Base-by-base conservation (phyloP, 2,113 vertebrate species). In the Muscicapa adusta region DNA sequence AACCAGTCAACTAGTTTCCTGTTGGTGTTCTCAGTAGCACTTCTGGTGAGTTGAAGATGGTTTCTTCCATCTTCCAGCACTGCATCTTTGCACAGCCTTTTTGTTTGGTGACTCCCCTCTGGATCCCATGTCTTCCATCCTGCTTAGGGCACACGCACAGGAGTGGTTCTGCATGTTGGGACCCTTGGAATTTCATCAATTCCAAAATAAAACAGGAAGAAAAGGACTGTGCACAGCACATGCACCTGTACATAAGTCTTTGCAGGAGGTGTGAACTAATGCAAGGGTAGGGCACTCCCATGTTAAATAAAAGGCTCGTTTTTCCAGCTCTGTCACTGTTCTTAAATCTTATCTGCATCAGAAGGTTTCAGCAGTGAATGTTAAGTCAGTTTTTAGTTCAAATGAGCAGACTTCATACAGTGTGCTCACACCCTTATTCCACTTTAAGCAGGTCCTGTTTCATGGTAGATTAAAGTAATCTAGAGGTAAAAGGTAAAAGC, bases 321-420 rank as follows among this genome's bases (percentile, higher is more conserved):
- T 95, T 95, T 85, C 89, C 87, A 90, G 75, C 38, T 82, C 54
- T 88, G 54, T 92, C 74, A 40, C 60, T 79, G 74, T 95, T 66
- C 66, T 88, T 85, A 83, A 68, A 66, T 61, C 78, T 88, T 93
- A 80, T 34, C 95, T 80, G 25, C n/a, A 68, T 50, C 57, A 87
- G 62, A 90, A 94, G 50, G 53, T 74, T 65, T 79, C 34, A 79
- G 29, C 19, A 18, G 47, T 56, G 62, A 79, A 70, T 51, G 18
- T 62, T 73, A 82, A 51, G 66, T 93, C 38, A 25, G 5, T 60
- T 94, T 85, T 74, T 51, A 79, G 42, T 66, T 91, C 65, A 60
- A 76, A 90, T 85, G 50, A 90, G 61, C 22, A 72, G 58, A 56
- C 24, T 77, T 88, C 42, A 51, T 70, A 45, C 18, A 50, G 63